These are phyloP conservation scores for Proisotoma minuta DNA, from an alignment of 2,888 invertebrate genomes.

Conservation along the genomic window DNA sequence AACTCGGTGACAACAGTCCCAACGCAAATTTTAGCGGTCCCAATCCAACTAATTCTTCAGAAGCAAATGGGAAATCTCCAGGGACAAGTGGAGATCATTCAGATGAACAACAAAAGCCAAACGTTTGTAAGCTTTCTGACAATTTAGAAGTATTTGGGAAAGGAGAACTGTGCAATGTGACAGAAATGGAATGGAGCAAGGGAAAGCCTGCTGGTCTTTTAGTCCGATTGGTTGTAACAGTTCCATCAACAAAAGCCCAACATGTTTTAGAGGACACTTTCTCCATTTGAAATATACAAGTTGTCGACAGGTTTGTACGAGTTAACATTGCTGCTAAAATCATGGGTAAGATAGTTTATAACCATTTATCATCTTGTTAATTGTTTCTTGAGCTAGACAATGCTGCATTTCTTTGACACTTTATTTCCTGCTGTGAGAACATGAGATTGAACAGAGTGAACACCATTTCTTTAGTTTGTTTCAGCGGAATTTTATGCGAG, in stretches of 20 bases:
- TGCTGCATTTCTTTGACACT: too few relatives aligned
- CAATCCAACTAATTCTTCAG: conserved; percentile 3
- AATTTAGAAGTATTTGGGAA: conserved; percentile 17
- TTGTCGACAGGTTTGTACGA: conserved; percentile 30
- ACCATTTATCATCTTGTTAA: background rate
- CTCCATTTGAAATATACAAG: conserved; percentile 23
- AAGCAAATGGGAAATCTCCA: background rate
- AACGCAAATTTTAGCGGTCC: too few relatives aligned
- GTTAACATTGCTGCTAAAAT: conserved; percentile 39
- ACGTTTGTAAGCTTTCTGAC: background rate
- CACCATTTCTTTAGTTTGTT: too few relatives aligned
- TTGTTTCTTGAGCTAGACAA: too few relatives aligned
- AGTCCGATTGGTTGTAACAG: conserved; percentile 22
- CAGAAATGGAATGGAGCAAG: conserved; percentile 25
- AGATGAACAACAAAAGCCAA: conserved; percentile 1
- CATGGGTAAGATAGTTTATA: conserved; percentile 33
- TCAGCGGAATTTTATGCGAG: too few relatives aligned
- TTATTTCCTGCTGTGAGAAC: too few relatives aligned
- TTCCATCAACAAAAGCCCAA: background rate
- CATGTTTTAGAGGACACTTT: conserved; percentile 39
- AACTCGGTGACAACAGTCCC: background rate
- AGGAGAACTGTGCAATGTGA: conserved; percentile 21
- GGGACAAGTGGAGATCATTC: too few relatives aligned
- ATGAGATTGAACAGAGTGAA: too few relatives aligned
- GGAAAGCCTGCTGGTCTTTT: background rate